These are phyloP conservation scores for Oncopodura yosiiana DNA, from an alignment of 1,140 invertebrate genomes.

Conservation along the genomic window DNA sequence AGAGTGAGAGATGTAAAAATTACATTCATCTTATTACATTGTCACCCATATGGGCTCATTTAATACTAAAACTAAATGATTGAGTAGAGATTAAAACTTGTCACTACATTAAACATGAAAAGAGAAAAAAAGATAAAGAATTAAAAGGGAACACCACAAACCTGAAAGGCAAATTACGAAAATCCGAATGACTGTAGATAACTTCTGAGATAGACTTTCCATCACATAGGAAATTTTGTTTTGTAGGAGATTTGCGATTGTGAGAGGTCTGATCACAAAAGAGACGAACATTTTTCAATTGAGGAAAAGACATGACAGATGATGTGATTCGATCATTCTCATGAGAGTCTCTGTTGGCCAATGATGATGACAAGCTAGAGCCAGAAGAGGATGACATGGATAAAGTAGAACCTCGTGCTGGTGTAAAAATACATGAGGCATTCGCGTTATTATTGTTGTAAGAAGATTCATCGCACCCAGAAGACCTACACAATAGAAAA, in stretches of 20 bases:
- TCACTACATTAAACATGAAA: too few relatives aligned
- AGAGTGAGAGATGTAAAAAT: too few relatives aligned
- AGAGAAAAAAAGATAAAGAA: too few relatives aligned
- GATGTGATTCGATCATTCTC: conserved; percentile 39
- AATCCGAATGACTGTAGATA: conserved; percentile 51
- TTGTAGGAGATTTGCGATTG: conserved; percentile 53
- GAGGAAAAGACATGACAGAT: conserved; percentile 48
- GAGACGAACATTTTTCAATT: conserved; percentile 37
- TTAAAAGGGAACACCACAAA: too few relatives aligned
- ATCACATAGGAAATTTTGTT: conserved; percentile 55
- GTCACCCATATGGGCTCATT: too few relatives aligned
- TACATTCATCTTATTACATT: too few relatives aligned
- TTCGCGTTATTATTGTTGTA: conserved; percentile 5
- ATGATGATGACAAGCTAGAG: too few relatives aligned
- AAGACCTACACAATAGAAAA: too few relatives aligned
- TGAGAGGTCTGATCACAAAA: conserved; percentile 54
- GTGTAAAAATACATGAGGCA: conserved; percentile 22
- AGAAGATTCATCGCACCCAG: conserved; percentile 32
- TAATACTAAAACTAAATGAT: too few relatives aligned
- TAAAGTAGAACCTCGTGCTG: neutral
- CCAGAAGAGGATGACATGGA: too few relatives aligned
- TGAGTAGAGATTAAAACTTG: too few relatives aligned
- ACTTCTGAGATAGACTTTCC: conserved; percentile 52
- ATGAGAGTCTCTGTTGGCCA: too few relatives aligned
- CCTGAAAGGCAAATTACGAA: conserved; percentile 38